Base-by-base conservation (phyloP, 2,113 vertebrate species). In the Gopherus flavomarginatus region DNA sequence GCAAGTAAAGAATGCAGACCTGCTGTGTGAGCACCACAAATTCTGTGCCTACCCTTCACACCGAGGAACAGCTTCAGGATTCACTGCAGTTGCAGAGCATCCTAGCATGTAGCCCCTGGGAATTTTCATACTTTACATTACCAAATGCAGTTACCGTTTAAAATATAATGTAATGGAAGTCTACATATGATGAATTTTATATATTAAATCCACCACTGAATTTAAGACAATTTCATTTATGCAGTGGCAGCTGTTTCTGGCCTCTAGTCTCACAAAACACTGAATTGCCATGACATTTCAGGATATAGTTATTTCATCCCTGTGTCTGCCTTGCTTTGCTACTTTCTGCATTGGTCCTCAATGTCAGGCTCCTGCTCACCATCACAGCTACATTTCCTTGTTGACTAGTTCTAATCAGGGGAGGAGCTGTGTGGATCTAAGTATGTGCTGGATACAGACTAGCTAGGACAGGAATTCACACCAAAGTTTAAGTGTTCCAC, bases 271-370 rank as follows among this genome's bases (percentile, higher is more conserved):
- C 2, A 0, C 11, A n/a, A 93, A 52, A 9, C 81, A 1, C 44
- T 78, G 69, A 78, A 26, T 47, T 78, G 42, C 75, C 38, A 50
- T 85, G 49, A 14, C 56, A 91, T 56, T 27, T 47, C 78, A 81
- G 86, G 84, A 57, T 26, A 53, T 81, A 93, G 86, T 50, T 50
- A 95, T 38, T 10, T 57, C 0, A 0, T 53, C 65, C 52, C 56
- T 89, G 49, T 72, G 49, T 53, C 27, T 88, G 49, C 81, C 56
- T 65, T 26, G 56, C 47, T 95, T 83, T 92, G 93, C 93, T 87
- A 84, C 85, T 95, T 94, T 86, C 89, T 93, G 90, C 53, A 52
- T 75, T 96, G 90, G 90, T 75, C 94, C 7, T 22, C 14, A 83
- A 49, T n/a, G 75, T 90, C 50, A 81, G 53, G 81, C 86, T 95